phyloP scores from a whole-genome alignment of 2,797 vertebrate genomes.

The Karalla daura region DNA sequence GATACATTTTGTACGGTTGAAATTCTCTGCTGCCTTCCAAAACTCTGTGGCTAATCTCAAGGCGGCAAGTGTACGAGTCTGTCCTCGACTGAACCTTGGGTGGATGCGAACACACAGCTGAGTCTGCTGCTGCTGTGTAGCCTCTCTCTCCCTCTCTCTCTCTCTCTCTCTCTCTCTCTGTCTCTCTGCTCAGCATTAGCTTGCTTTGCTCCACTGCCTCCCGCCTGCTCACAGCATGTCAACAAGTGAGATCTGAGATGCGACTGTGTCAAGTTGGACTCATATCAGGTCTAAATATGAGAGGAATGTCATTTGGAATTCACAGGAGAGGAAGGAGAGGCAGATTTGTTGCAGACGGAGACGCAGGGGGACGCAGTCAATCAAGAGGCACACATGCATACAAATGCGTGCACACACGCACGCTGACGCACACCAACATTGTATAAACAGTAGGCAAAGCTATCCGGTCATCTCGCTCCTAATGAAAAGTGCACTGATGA shows the following conservation, averaged over 20 bases:
- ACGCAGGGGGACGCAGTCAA: constrained; percentile 5
- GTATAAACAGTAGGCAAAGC: constrained; percentile 57
- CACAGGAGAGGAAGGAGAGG: constrained; percentile 20
- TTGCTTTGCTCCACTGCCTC: constrained; percentile 62
- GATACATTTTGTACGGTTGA: constrained; percentile 34
- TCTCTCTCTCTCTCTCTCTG: constrained; percentile 28
- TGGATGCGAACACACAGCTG: constrained; percentile 69
- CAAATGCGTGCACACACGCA: constrained; percentile 12
- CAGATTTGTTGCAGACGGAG: constrained; percentile 17
- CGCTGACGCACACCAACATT: constrained; percentile 30
- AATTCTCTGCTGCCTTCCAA: constrained; percentile 52
- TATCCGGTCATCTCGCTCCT: constrained; percentile 43
- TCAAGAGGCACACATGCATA: constrained; percentile 20
- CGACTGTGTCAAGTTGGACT: constrained; percentile 61
- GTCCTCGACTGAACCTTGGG: constrained; percentile 77
- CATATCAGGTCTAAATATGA: constrained; percentile 61
- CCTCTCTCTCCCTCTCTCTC: constrained; percentile 36
- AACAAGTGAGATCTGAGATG: constrained; percentile 68
- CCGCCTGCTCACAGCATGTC: constrained; percentile 73
- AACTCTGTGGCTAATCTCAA: constrained; percentile 66
- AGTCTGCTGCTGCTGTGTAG: constrained; percentile 51
- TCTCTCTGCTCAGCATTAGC: constrained; percentile 56
- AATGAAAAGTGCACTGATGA: constrained; percentile 70
- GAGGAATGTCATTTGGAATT: constrained; percentile 60
- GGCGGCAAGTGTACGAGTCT: constrained; percentile 66